Evolutionary conservation across 2,888 invertebrate genomes (phyloP).

Genomic region (Morpho achilles): DNA sequence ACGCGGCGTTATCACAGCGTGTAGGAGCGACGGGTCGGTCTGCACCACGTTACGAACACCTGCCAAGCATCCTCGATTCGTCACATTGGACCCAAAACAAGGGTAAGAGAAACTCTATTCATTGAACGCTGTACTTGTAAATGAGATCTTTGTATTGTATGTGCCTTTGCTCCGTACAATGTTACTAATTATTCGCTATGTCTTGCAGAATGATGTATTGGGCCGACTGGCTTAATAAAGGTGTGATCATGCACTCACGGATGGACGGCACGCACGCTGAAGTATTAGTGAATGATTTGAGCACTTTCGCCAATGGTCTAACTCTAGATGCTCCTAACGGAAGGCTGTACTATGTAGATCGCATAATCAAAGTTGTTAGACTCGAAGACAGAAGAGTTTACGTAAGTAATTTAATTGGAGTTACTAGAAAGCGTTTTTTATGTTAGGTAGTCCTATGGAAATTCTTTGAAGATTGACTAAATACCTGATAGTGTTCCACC

Average conservation of each 20-base stretch:
- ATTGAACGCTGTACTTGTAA: not conserved
- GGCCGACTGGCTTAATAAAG: slow-evolving; percentile 90
- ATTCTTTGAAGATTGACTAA: too few relatives aligned
- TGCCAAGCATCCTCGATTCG: slow-evolving; percentile 82
- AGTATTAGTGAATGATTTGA: slow-evolving; percentile 81
- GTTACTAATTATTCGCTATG: slow-evolving; percentile 18
- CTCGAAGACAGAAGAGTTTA: slow-evolving; percentile 84
- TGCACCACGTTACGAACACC: slow-evolving; percentile 83
- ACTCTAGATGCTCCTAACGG: slow-evolving; percentile 88
- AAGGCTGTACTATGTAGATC: slow-evolving; percentile 93
- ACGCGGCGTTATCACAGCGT: slow-evolving; percentile 85
- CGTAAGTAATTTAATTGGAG: slow-evolving; percentile 50
- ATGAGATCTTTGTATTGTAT: not conserved
- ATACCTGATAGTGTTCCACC: too few relatives aligned
- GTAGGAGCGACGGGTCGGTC: slow-evolving; percentile 81
- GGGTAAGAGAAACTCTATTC: slow-evolving; percentile 63
- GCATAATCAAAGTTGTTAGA: slow-evolving; percentile 79
- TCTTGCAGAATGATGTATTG: slow-evolving; percentile 88
- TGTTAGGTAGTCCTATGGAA: too few relatives aligned
- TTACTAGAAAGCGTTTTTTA: too few relatives aligned
- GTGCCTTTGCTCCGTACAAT: not conserved
- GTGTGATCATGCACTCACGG: slow-evolving; percentile 86
- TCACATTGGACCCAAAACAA: slow-evolving; percentile 83
- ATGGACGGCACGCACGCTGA: slow-evolving; percentile 89
- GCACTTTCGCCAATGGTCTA: slow-evolving; percentile 91